These are phyloP conservation scores for Coenobita brevimanus DNA, from an alignment of 1,140 invertebrate species.

Conservation along the genomic window DNA sequence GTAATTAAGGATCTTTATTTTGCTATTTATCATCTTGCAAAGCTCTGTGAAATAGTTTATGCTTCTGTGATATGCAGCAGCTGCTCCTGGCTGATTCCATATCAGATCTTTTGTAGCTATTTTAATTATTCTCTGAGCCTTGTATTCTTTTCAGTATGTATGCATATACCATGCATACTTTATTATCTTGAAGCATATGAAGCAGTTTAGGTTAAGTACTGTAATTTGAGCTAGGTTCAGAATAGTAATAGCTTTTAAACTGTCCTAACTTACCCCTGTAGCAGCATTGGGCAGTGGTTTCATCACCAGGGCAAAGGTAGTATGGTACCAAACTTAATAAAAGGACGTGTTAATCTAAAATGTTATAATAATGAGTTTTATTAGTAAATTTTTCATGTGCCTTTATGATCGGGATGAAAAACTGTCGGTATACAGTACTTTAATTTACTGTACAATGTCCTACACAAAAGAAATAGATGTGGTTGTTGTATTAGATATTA, in stretches of 20 bases:
- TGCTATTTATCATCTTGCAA: background rate
- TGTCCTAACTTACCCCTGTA: background rate
- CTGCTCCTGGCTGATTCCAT: background rate
- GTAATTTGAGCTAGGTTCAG: background rate
- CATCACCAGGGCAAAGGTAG: constrained; percentile 45
- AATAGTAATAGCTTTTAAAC: background rate
- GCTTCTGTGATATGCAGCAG: constrained; percentile 6
- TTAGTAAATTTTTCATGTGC: too few relatives aligned
- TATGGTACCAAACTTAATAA: too few relatives aligned
- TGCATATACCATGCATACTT: constrained; percentile 14
- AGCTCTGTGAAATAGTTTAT: background rate
- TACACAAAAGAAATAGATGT: too few relatives aligned
- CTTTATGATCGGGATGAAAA: too few relatives aligned
- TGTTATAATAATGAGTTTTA: too few relatives aligned
- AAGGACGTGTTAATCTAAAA: too few relatives aligned
- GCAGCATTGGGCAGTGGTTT: constrained; percentile 40
- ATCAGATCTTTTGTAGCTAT: constrained; percentile 7
- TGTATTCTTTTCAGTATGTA: background rate
- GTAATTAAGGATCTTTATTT: too few relatives aligned
- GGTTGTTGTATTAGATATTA: too few relatives aligned
- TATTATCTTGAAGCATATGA: constrained; percentile 3
- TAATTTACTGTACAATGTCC: too few relatives aligned
- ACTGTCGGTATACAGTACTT: too few relatives aligned
- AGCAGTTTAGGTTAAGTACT: background rate
- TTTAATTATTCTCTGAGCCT: background rate